Conservation (phyloP, 2,888 invertebrate genomes). For the Dyspetes luteomarginatus region DNA sequence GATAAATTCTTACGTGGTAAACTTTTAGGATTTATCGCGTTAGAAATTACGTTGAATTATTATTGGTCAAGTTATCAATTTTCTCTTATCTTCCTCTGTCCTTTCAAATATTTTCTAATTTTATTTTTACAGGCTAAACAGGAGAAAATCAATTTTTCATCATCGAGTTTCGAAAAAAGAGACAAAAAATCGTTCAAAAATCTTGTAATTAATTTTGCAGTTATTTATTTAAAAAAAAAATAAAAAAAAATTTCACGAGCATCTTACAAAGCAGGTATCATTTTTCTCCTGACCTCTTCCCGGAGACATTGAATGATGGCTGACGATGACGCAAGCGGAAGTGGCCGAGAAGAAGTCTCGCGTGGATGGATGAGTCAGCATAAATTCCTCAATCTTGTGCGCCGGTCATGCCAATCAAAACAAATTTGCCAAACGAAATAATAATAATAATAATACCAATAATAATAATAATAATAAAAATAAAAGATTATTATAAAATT, state of each 20-base stretch:
- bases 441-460: background rate
- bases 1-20: too few relatives aligned
- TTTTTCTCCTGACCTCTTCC: background rate
- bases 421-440: background rate
- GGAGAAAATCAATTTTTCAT: too few relatives aligned
- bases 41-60: too few relatives aligned
- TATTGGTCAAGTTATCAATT: too few relatives aligned
- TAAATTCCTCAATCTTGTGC: conserved; percentile 9
- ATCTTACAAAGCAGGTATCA: background rate
- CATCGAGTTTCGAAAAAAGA: background rate
- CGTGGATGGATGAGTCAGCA: conserved; percentile 2
- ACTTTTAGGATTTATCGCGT: too few relatives aligned
- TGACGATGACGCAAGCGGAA: conserved; percentile 45
- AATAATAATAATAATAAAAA: conserved; percentile 6
- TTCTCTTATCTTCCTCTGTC: too few relatives aligned
- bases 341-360: background rate
- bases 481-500: conserved; percentile 35
- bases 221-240: background rate
- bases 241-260: background rate
- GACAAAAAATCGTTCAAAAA: background rate
- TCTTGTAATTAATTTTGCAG: background rate
- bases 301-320: background rate
- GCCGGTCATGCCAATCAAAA: background rate
- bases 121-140: too few relatives aligned
- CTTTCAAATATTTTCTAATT: too few relatives aligned